A percentile compares a stretch with the other conserved stretches of the same genome.
Conservation (phyloP, 2,888 invertebrate species). For the Amorpha juglandis region DNA sequence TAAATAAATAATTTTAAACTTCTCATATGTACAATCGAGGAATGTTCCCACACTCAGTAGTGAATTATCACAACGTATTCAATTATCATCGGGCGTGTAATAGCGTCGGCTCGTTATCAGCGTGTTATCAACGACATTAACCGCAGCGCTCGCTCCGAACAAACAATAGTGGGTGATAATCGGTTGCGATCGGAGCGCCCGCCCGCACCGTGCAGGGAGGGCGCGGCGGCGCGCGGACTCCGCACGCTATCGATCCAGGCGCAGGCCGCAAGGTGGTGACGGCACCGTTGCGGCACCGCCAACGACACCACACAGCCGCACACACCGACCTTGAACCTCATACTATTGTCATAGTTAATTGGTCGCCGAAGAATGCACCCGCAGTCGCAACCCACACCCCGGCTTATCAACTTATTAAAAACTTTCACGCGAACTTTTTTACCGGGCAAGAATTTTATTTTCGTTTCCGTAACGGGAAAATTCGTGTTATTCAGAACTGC, state of each 20-base stretch:
- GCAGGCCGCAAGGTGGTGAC: slow-evolving; percentile 59
- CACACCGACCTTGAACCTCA: slow-evolving; percentile 74
- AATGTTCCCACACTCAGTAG: slow-evolving; percentile 4
- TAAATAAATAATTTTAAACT: neutral
- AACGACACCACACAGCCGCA: slow-evolving; percentile 59
- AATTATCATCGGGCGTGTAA: slow-evolving; percentile 22
- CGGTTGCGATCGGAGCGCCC: slow-evolving; percentile 59
- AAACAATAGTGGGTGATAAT: slow-evolving; percentile 62
- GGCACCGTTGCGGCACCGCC: slow-evolving; percentile 62
- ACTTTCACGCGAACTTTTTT: neutral
- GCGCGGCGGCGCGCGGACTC: slow-evolving; percentile 75
- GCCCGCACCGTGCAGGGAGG: slow-evolving; percentile 70
- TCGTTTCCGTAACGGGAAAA: neutral
- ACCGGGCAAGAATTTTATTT: too few species aligned
- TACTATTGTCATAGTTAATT: slow-evolving; percentile 53
- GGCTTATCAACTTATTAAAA: neutral
- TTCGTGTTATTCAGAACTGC: neutral
- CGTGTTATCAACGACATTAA: slow-evolving; percentile 52
- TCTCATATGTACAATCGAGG: neutral
- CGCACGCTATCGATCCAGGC: slow-evolving; percentile 76
- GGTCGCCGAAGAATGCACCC: slow-evolving; percentile 54
- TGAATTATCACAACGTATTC: slow-evolving; percentile 33
- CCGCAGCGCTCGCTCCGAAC: slow-evolving; percentile 45
- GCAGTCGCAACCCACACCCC: slow-evolving; percentile 14
- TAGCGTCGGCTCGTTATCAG: slow-evolving; percentile 42